Evolutionary conservation across 2,888 invertebrate genomes (phyloP), one percentile per base, ranked within the genome.

Genomic region (Tryphoninae sp.): DNA sequence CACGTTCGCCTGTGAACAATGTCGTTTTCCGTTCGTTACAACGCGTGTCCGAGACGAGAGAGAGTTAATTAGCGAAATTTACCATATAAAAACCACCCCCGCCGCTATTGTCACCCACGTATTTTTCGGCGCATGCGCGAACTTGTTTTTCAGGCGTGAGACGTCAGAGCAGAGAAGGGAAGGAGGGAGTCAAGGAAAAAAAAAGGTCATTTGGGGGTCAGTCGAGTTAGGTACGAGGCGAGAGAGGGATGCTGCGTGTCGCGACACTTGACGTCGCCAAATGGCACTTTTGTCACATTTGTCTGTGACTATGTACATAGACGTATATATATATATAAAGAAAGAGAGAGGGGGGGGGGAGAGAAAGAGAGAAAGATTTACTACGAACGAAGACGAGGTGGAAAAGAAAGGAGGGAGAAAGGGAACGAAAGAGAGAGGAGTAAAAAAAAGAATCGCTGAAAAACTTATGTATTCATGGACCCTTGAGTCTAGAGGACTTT

Each of bases 1-100:
- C 86, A 95, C 93, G 92, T 95, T 95, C 87, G 94, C 94, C 95
- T 95, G 92, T 58, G 64, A 78, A 80, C 65, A 64, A 69, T 72
- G 59, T 53, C 69, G 49, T 72, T 73, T 33, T 33, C 33, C 69
- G 55, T 74, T 42, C 53, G 77, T 80, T 73, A 72, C 4, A 22
- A 62, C 59, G 16, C 9, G 33, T 71, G 23, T 59, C 33, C n/a
- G 22, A 62, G 53, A 45, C 65, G 22, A 67, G 59, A 75, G 65
- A 55, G 65, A 55, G 65, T 78, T 75, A 78, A 78, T 81, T 78
- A 81, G 73, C 65, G 45, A 81, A 81, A 81, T 71, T 81, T 73
- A 26, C n/a, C 64, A 40, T 58, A 33, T 13, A 19, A 33, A 23
- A 49, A 7, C 61, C 4, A 16, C 55, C 55, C 13, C 55, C 3